Evolutionary conservation across 2,888 invertebrate genomes (phyloP).

Genomic region (Acronicta leporina): DNA sequence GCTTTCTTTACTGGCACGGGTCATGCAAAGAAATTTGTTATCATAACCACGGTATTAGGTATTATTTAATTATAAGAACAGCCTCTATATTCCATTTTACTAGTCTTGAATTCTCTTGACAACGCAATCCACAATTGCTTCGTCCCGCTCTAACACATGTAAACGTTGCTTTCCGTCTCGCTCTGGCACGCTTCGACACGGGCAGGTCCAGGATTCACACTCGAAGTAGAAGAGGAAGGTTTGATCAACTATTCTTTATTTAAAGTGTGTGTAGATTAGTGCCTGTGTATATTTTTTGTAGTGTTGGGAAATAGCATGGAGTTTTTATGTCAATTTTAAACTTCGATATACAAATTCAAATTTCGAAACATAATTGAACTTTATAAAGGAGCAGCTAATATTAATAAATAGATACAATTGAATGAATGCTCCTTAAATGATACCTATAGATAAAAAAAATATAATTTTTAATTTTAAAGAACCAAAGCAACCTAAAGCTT

Average conservation of each 20-base stretch:
- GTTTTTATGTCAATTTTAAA: background rate
- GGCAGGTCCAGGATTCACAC: slow-evolving; percentile 85
- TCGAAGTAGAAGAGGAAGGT: slow-evolving; percentile 88
- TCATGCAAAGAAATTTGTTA: background rate
- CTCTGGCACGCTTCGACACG: slow-evolving; percentile 78
- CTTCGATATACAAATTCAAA: background rate
- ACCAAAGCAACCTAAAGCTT: too few species aligned
- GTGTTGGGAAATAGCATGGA: slow-evolving; percentile 21
- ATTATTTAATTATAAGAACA: too few species aligned
- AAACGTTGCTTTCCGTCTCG: slow-evolving; percentile 88
- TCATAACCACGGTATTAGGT: too few species aligned
- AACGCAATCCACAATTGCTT: slow-evolving; percentile 62
- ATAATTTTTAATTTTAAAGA: too few species aligned
- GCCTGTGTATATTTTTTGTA: slow-evolving; percentile 51
- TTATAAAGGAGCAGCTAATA: too few species aligned
- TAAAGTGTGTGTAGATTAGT: slow-evolving; percentile 64
- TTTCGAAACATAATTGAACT: too few species aligned
- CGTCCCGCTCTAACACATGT: slow-evolving; percentile 86
- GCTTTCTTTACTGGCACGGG: too few species aligned
- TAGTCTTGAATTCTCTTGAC: slow-evolving; percentile 33
- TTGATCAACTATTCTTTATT: slow-evolving; percentile 72
- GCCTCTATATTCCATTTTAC: background rate
- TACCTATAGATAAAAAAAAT: too few species aligned
- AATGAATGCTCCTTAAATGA: too few species aligned
- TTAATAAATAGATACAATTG: too few species aligned